A percentile compares a stretch with the other conserved stretches of the same genome.
Evolutionary conservation across 2,888 invertebrate species (phyloP).

Genomic region (Leistus spinibarbis): DNA sequence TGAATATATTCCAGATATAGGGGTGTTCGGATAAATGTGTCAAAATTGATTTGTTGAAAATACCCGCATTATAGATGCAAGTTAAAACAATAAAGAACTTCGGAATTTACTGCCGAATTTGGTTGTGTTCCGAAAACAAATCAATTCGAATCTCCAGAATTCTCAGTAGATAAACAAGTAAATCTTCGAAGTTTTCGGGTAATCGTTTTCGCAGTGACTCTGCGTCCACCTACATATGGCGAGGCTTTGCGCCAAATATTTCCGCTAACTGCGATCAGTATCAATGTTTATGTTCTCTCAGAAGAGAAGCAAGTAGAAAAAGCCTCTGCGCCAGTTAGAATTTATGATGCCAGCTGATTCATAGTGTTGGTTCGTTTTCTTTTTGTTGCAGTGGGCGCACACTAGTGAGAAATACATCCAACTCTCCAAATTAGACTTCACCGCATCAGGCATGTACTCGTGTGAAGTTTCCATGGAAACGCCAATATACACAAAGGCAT

Average conservation of each 20-base stretch:
- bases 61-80: too few relatives aligned
- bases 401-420: constrained; percentile 73
- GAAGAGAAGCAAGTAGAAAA: neutral
- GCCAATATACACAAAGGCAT: constrained; percentile 81
- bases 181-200: neutral
- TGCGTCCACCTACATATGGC: neutral
- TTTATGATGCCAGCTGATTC: constrained; percentile 11
- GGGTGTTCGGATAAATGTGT: too few relatives aligned
- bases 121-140: neutral
- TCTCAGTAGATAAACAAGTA: too few relatives aligned
- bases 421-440: constrained; percentile 75
- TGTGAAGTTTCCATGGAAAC: constrained; percentile 84
- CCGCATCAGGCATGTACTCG: constrained; percentile 78
- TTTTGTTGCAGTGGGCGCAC: constrained; percentile 67
- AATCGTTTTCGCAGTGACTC: neutral
- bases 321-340: neutral
- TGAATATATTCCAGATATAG: too few relatives aligned
- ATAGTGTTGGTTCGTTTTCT: constrained; percentile 31
- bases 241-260: neutral
- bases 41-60: too few relatives aligned
- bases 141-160: neutral
- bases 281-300: neutral
- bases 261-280: neutral
- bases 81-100: too few relatives aligned
- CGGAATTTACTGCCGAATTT: too few relatives aligned